Evolutionary conservation across 2,797 vertebrate genomes (phyloP), one percentile per base, ranked within the genome.

Genomic region (Peromyscus nudipes): DNA sequence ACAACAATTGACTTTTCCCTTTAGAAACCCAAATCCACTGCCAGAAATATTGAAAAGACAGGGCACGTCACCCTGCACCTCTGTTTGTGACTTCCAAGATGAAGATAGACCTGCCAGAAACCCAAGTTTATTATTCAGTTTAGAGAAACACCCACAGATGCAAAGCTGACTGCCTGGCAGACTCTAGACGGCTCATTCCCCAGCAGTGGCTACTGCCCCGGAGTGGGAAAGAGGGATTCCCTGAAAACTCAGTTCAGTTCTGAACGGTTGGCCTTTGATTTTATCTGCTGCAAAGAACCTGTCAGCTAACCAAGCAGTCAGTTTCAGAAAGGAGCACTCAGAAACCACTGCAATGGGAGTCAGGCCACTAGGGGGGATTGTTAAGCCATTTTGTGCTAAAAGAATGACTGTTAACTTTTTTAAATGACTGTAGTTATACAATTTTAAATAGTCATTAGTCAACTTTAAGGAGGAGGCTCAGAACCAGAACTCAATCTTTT

Each of bases 311-410:
- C 43, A 40, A 86, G 13, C 3, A 1, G 73, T 52, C 46, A 23
- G n/a, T 92, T 85, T 92, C 57, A 85, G 76, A 89, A 92, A 76
- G 76, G 52, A 77, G 16, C n/a, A 11, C 82, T 86, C 65, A 4
- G 57, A 83, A 96, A 94, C 60, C 91, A 76, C 75, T 21, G 73
- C 11, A 13, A 75, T 83, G 65, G 93, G 91, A 92, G 91, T 95
- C 46, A 90, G 89, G 83, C 98, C 96, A 96, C 98, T 98, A 98
- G 98, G 96, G 98, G 98, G 98, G 88, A 97, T 98, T 90, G 97
- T 95, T 84, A 97, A 96, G 90, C 98, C 96, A 87, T 96, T 95
- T 77, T 95, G 92, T 82, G 65, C 84, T 40, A 82, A 80, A 87
- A 95, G 89, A 97, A 92, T 92, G 95, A 97, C 96, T 92, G 64